Base-by-base conservation (phyloP, 1,140 invertebrate genomes). In the Polypedilum vanderplanki region DNA sequence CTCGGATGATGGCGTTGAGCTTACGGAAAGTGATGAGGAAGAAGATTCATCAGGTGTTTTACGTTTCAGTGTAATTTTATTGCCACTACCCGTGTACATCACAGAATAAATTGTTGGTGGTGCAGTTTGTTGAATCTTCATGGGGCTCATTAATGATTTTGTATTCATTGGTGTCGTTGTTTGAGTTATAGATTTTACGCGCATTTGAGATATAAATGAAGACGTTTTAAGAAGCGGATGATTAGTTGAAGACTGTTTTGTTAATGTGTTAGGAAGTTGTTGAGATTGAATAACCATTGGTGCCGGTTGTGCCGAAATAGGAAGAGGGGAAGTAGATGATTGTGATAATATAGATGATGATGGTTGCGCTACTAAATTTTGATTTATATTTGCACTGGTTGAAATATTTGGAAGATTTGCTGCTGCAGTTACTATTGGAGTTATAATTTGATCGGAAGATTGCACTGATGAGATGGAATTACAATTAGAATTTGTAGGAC, bases 41-140 rank as follows among this genome's bases (percentile, higher is more conserved):
- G 77, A 76, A 3, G 77, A 73, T 18, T 85, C 84, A 77, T 87
- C 87, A 74, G 88, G 85, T 73, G 88, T 87, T 85, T 91, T 92
- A 77, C 91, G 85, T 83, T 92, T 93, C 77, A 93, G 91, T 40
- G 91, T 92, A 79, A 92, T 91, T 86, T 92, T 92, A 80, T 91
- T 92, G 76, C 90, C 90, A 77, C 88, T 88, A 18, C 90, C 90
- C 76, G 90, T 88, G 83, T 90, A 91, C 85, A 91, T 88, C 67
- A 92, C 90, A 77, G 90, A 92, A 82, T 92, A 92, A 78, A 91
- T 85, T 57, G 90, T 88, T 65, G 88, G 87, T 65, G 88, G 87
- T 75, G 89, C 89, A 4, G 65, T 18, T 70, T 20, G 65, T 18
- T 70, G 65, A 18, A 70, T 70, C 10, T 70, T 70, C 65, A 77